Conservation (phyloP, 2,888 invertebrate genomes). For the Chelonus formosanus region DNA sequence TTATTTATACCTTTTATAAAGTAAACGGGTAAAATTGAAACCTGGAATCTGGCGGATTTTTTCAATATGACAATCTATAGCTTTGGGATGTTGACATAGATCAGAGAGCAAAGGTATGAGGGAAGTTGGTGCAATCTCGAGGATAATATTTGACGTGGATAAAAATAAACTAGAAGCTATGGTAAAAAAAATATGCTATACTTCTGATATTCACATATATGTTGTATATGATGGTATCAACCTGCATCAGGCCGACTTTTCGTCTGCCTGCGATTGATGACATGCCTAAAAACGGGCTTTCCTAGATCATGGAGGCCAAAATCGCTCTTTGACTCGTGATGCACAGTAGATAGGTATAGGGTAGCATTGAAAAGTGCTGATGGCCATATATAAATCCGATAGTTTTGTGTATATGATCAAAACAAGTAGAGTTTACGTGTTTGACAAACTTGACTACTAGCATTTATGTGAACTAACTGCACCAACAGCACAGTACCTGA, state of each 20-base stretch:
- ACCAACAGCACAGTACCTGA: constrained; percentile 2
- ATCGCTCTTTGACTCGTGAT: no score
- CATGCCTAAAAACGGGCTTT: background rate
- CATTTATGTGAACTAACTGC: constrained; percentile 12
- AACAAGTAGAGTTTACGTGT: background rate
- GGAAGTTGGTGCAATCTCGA: constrained; percentile 30
- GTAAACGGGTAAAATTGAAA: constrained; percentile 17
- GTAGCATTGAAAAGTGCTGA: background rate
- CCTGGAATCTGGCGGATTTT: constrained; percentile 24
- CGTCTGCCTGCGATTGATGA: constrained; percentile 9
- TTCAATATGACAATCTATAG: constrained; percentile 19
- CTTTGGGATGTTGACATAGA: constrained; percentile 4
- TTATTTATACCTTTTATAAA: background rate
- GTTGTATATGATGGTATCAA: background rate
- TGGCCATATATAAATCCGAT: no score
- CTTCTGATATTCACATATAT: background rate
- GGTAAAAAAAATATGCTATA: constrained; percentile 16
- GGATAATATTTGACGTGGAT: constrained; percentile 36
- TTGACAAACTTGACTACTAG: constrained; percentile 1
- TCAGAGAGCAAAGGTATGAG: constrained; percentile 20
- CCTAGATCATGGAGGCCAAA: constrained; percentile 1
- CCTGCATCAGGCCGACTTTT: no score
- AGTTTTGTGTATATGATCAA: background rate
- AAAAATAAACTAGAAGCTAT: constrained; percentile 32
- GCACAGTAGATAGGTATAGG: no score